These are phyloP conservation scores for Scaptomyza cyrtandrae DNA, from an alignment of 2,888 invertebrate genomes.

Conservation along the genomic window DNA sequence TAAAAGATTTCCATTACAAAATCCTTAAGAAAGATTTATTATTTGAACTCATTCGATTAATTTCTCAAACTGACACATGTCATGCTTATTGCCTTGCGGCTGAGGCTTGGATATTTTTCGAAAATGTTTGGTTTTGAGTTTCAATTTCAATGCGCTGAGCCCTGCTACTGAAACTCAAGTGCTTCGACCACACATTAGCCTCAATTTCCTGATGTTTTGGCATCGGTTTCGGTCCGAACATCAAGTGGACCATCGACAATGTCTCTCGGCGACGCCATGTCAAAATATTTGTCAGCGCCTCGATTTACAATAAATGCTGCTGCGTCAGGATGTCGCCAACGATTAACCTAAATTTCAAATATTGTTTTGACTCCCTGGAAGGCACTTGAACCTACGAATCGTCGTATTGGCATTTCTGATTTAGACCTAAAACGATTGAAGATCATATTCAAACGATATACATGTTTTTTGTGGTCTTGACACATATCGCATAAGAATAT, in stretches of 20 bases:
- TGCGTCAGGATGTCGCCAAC: slow-evolving; percentile 69
- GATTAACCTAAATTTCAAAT: slow-evolving; percentile 56
- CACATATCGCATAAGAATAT: background rate
- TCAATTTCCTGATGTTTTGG: background rate
- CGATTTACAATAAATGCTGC: slow-evolving; percentile 57
- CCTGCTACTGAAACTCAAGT: slow-evolving; percentile 58
- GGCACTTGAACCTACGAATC: slow-evolving; percentile 37
- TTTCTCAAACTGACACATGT: slow-evolving; percentile 17
- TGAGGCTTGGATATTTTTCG: background rate
- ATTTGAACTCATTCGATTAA: slow-evolving; percentile 4
- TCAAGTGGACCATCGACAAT: slow-evolving; percentile 51
- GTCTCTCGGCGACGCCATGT: slow-evolving; percentile 62
- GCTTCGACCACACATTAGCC: slow-evolving; percentile 53
- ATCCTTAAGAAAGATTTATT: background rate
- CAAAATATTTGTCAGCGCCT: slow-evolving; percentile 77
- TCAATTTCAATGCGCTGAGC: slow-evolving; percentile 15
- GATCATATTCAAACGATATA: background rate
- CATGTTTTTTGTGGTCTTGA: background rate
- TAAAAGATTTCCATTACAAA: too few relatives aligned
- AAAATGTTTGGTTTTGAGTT: slow-evolving; percentile 31
- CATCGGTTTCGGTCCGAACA: slow-evolving; percentile 22
- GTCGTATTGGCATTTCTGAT: slow-evolving; percentile 13
- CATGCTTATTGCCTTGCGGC: slow-evolving; percentile 2
- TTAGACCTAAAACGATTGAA: too few relatives aligned
- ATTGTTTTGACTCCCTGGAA: slow-evolving; percentile 24